Conservation (phyloP, 2,888 invertebrate species). For the Neria commutata region DNA sequence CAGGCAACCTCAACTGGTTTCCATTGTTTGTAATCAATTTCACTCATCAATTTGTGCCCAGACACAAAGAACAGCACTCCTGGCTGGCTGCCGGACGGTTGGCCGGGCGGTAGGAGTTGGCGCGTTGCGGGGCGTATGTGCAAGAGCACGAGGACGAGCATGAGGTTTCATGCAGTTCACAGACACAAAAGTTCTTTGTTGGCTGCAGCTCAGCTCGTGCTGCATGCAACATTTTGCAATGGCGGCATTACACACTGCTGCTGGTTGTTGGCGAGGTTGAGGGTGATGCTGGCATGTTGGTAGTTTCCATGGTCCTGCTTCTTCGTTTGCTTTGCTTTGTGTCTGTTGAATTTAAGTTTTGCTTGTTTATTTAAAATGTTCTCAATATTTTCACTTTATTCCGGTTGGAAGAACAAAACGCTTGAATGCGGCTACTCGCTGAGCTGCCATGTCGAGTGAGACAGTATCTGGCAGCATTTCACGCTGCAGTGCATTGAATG, state of each 20-base stretch:
- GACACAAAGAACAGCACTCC: slow-evolving; percentile 13
- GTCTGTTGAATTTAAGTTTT: not conserved
- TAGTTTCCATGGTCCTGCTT: too few relatives aligned
- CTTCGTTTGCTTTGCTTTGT: slow-evolving; percentile 1
- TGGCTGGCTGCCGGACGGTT: too few relatives aligned
- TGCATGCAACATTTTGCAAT: slow-evolving; percentile 13
- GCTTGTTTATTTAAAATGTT: not conserved
- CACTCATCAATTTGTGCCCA: slow-evolving; percentile 7
- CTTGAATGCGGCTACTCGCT: too few relatives aligned
- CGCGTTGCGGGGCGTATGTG: too few relatives aligned
- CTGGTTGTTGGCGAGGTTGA: not conserved
- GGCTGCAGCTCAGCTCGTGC: not conserved
- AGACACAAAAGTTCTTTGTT: slow-evolving; percentile 25
- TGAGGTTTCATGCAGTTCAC: slow-evolving; percentile 9
- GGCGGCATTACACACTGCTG: slow-evolving; percentile 3
- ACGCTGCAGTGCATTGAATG: too few relatives aligned
- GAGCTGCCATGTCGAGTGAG: too few relatives aligned
- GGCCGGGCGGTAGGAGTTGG: too few relatives aligned
- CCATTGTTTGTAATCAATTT: not conserved
- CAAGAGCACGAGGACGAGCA: too few relatives aligned
- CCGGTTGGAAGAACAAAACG: slow-evolving; percentile 10
- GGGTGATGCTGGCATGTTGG: too few relatives aligned
- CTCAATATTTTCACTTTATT: not conserved
- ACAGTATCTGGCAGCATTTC: too few relatives aligned
- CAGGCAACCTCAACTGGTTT: not conserved